These are phyloP conservation scores for Drosophila lutescens DNA, from an alignment of 2,888 invertebrate species.

Conservation along the genomic window DNA sequence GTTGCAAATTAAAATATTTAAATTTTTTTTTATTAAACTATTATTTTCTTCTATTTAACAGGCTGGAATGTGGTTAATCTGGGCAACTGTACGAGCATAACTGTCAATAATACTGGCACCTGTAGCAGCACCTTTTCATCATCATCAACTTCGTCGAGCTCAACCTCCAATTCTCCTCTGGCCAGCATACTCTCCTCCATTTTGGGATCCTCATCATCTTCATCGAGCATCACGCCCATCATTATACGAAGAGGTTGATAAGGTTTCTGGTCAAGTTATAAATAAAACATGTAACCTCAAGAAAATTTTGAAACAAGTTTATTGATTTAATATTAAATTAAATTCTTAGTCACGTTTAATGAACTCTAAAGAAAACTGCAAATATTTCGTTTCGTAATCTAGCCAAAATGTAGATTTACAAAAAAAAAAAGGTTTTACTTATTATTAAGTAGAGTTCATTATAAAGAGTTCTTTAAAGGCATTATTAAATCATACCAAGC, in stretches of 20 bases:
- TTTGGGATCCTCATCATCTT: conserved; percentile 30
- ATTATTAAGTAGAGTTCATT: too few species aligned
- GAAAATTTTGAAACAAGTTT: too few species aligned
- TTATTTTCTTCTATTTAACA: background rate
- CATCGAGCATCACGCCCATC: conserved; percentile 34
- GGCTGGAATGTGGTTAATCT: conserved; percentile 30
- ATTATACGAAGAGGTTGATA: conserved; percentile 30
- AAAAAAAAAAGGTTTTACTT: too few species aligned
- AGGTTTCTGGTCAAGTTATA: accelerated
- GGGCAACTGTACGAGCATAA: conserved; percentile 34
- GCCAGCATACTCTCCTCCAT: conserved; percentile 31
- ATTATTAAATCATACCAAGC: background rate
- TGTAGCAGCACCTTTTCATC: conserved; percentile 37
- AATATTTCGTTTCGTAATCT: too few species aligned
- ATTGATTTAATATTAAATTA: too few species aligned
- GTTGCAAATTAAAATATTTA: too few species aligned
- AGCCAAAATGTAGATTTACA: too few species aligned
- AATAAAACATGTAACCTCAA: too few species aligned
- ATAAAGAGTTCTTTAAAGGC: background rate
- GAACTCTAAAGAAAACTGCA: too few species aligned
- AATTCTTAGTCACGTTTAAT: too few species aligned
- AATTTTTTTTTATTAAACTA: too few species aligned
- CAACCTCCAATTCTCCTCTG: conserved; percentile 2
- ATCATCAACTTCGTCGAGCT: conserved; percentile 9
- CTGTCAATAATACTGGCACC: conserved; percentile 13